Evolutionary conservation across 2,113 vertebrate species (phyloP).

Genomic region (Mesocricetus auratus): DNA sequence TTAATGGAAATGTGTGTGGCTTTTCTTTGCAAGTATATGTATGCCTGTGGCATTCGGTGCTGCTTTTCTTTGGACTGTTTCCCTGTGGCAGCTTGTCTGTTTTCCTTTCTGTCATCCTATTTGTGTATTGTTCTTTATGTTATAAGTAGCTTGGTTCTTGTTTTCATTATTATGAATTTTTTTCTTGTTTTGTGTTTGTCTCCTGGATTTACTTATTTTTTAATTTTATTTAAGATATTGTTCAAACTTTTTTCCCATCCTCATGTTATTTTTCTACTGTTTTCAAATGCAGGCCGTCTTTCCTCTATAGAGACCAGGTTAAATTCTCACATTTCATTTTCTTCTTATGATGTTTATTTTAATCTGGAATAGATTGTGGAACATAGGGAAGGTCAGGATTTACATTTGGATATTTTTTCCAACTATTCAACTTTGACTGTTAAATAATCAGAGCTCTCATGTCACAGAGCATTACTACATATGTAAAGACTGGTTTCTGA

Average conservation of each 20-base stretch:
- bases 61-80: neutral
- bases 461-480: neutral
- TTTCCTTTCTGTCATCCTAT: neutral
- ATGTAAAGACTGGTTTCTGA: neutral
- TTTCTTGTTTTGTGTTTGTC: neutral
- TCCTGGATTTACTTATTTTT: constrained; percentile 37
- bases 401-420: neutral
- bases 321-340: constrained; percentile 42
- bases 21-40: neutral
- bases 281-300: constrained; percentile 24
- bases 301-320: neutral
- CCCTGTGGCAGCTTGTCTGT: neutral
- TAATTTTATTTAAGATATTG: neutral
- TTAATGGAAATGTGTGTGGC: neutral
- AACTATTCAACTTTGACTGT: neutral
- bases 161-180: neutral
- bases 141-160: neutral
- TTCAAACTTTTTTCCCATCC: neutral
- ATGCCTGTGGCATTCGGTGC: neutral
- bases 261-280: constrained; percentile 31
- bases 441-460: neutral
- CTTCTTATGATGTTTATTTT: constrained; percentile 14
- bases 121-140: neutral
- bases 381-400: neutral
- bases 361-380: neutral